Conservation (phyloP, 2,797 vertebrate genomes). For the Iguana delicatissima region DNA sequence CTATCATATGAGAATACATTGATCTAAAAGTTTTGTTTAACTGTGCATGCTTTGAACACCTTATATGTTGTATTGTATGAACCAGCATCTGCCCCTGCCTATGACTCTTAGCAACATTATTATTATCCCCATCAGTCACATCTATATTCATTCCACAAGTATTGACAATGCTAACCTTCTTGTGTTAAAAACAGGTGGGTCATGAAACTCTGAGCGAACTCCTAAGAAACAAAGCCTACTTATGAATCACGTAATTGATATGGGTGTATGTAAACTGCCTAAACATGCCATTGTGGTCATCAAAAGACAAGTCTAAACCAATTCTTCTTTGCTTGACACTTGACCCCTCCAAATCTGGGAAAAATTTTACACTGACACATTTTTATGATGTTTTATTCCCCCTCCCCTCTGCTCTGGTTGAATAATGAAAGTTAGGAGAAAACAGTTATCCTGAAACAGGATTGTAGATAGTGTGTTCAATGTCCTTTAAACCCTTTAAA, state of each 20-base stretch:
- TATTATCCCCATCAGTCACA: not conserved
- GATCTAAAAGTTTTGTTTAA: not conserved
- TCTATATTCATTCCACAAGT: conserved; percentile 32
- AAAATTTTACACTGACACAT: conserved; percentile 67
- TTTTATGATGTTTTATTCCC: conserved; percentile 67
- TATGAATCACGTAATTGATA: not conserved
- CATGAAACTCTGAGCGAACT: not conserved
- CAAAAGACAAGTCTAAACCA: not conserved
- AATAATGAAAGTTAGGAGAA: conserved; percentile 50
- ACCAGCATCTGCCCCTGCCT: not conserved
- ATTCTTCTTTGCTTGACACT: not conserved
- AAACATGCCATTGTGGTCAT: not conserved
- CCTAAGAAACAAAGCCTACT: not conserved
- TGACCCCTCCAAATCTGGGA: conserved; percentile 18
- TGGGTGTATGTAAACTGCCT: not conserved
- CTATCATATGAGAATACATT: not conserved
- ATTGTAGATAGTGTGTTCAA: conserved; percentile 51
- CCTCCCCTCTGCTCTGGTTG: not conserved
- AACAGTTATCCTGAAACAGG: conserved; percentile 47
- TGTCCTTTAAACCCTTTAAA: conserved; percentile 73
- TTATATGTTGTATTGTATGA: not conserved
- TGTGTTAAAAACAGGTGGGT: not conserved
- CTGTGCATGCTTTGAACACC: not conserved
- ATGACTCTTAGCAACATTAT: not conserved
- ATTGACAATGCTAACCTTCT: fast-evolving